Evolutionary conservation across 2,113 vertebrate genomes (phyloP).

Genomic region (Nothobranchius furzeri): DNA sequence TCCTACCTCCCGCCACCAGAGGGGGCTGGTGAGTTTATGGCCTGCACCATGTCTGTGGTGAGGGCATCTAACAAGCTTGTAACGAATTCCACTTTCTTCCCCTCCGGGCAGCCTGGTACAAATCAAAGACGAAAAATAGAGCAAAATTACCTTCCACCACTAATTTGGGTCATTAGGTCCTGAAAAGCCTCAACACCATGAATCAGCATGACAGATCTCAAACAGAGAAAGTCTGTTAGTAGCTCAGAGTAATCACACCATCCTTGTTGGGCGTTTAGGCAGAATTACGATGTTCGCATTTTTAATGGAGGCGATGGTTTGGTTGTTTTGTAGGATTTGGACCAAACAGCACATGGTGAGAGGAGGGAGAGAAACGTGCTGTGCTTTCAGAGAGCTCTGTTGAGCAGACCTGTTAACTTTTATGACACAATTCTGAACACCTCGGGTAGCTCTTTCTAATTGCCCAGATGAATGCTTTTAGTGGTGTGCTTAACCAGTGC

Average conservation of each 20-base stretch:
- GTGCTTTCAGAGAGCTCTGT: conserved; percentile 58
- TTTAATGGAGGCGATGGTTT: conserved; percentile 7
- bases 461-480: conserved; percentile 78
- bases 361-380: conserved; percentile 48
- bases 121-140: conserved; percentile 51
- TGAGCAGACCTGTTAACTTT: conserved; percentile 77
- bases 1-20: conserved; percentile 96
- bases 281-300: conserved; percentile 1
- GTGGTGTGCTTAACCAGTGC: conserved; percentile 57
- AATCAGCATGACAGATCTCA: conserved; percentile 36
- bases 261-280: neutral
- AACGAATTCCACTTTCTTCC: conserved; percentile 97
- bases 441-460: conserved; percentile 75
- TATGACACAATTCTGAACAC: conserved; percentile 74
- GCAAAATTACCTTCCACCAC: conserved; percentile 49
- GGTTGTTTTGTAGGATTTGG: conserved; percentile 27
- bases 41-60: conserved; percentile 98
- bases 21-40: conserved; percentile 95
- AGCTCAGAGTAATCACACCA: conserved; percentile 9
- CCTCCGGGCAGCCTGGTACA: conserved; percentile 92
- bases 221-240: conserved; percentile 6
- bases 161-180: conserved; percentile 52
- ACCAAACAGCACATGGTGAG: conserved; percentile 44
- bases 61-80: conserved; percentile 96
- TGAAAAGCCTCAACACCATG: conserved; percentile 23